Percentiles rank a stretch among this genome's conserved stretches.
Evolutionary conservation across 1,140 invertebrate genomes (phyloP).

Genomic region (Polypedilum pembai): DNA sequence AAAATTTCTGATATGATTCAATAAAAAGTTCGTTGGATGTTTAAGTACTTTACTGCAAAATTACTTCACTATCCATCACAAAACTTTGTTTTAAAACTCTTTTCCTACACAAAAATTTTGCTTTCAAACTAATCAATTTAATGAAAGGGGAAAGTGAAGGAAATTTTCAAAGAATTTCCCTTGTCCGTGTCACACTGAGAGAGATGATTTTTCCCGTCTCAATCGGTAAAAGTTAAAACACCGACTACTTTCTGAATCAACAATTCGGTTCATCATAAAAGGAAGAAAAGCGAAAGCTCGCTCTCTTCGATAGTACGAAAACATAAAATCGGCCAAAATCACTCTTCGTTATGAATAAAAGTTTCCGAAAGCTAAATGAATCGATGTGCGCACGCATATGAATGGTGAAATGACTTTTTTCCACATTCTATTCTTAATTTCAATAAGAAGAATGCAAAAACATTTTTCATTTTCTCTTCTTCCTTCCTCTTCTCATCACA

Average conservation of each 20-base stretch:
- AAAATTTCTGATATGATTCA: constrained; percentile 5
- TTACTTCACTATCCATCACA: neutral
- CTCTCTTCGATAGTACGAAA: neutral
- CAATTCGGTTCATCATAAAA: neutral
- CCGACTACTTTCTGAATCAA: neutral
- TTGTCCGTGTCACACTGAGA: neutral
- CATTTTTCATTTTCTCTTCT: neutral
- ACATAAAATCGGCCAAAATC: neutral
- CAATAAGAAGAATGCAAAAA: neutral
- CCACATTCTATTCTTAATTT: neutral
- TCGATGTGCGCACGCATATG: constrained; percentile 3
- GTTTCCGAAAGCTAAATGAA: neutral
- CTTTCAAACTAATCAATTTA: neutral
- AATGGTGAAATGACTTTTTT: neutral
- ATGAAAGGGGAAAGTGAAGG: neutral
- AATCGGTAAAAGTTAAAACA: neutral
- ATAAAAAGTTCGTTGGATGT: neutral
- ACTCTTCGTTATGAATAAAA: neutral
- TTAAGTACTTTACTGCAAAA: neutral
- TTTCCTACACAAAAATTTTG: neutral
- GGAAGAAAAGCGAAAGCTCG: neutral
- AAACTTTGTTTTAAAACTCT: neutral
- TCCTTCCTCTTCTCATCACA: neutral
- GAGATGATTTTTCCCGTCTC: neutral
- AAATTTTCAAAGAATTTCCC: neutral